phyloP scores from a whole-genome alignment of 1,140 invertebrate species.

The Chelonus insularis region DNA sequence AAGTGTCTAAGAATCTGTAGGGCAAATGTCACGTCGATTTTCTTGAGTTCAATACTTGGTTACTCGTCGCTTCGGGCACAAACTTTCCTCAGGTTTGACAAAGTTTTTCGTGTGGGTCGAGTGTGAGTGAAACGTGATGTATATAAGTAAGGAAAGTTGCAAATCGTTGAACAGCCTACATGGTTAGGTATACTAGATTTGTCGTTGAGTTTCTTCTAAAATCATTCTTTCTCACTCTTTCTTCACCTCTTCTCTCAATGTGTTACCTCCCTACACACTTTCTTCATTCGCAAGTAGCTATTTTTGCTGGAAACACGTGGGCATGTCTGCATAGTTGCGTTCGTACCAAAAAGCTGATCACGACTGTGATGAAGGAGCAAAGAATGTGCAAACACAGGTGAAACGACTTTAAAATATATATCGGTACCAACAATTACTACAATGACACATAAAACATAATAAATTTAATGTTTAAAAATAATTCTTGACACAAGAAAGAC shows the following conservation, averaged over 20 bases:
- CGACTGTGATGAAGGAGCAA: too few species aligned
- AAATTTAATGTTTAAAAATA: too few species aligned
- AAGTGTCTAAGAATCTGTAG: background rate
- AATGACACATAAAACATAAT: too few species aligned
- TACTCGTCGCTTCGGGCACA: background rate
- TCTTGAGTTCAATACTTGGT: background rate
- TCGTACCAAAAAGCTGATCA: background rate
- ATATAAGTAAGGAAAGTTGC: background rate
- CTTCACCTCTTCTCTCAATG: background rate
- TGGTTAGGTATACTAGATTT: background rate
- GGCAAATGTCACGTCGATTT: background rate
- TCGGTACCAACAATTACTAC: too few species aligned
- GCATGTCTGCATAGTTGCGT: background rate
- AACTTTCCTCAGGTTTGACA: too few species aligned
- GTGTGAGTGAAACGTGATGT: background rate
- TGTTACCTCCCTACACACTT: constrained; percentile 10
- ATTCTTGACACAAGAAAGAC: too few species aligned
- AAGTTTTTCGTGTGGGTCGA: background rate
- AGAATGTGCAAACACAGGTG: too few species aligned
- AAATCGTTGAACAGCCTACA: constrained; percentile 15
- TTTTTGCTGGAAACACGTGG: constrained; percentile 20
- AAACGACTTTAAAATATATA: too few species aligned
- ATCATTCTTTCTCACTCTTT: background rate
- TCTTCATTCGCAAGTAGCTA: background rate
- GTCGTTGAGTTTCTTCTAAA: background rate